Base-by-base conservation (phyloP, 2,113 vertebrate species). In the Hiodon alosoides region DNA sequence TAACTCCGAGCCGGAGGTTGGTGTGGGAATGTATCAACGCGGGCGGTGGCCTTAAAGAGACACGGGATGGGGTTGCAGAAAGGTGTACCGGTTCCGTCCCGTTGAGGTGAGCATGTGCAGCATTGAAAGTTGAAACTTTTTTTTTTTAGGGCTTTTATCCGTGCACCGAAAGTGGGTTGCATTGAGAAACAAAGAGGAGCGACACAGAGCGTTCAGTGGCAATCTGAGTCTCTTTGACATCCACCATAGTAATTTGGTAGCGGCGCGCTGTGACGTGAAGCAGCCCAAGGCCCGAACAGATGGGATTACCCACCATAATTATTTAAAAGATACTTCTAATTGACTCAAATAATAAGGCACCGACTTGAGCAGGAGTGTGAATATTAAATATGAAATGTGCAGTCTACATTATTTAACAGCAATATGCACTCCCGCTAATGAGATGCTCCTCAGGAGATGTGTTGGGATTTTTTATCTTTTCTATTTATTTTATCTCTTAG, bases 351-450 rank as follows among this genome's bases (percentile, higher is more conserved):
- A 73, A 69, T 47, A 50, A 80, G 67, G 54, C 58, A 64, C 31
- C 51, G 31, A 46, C 47, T 62, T 6, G 4, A 64, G 54, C 60
- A 48, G 65, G 7, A 46, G 47, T 31, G 14, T 53, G 52, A 13
- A 73, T 71, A 55, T 61, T 80, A 80, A 72, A 79, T 77, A 79
- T 79, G 54, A 78, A 67, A 72, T 69, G 47, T 52, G 67, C 55
- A 13, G 71, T 68, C 64, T 77, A 65, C 69, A 75, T 79, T 77
- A 79, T 80, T 77, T 77, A 81, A 72, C 70, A 52, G 16, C 67
- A 48, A 80, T 48, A 58, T 69, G 78, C 62, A 59, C 7, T 16
- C 60, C 65, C 54, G 46, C 74, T 72, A 75, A 79, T 76, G 67
- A 76, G 69, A 1, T 46, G 74, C 59, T 58, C 57, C 72, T 68